Evolutionary conservation across 2,797 vertebrate genomes (phyloP), one percentile per base, ranked within the genome.

Genomic region (Mallotus villosus): DNA sequence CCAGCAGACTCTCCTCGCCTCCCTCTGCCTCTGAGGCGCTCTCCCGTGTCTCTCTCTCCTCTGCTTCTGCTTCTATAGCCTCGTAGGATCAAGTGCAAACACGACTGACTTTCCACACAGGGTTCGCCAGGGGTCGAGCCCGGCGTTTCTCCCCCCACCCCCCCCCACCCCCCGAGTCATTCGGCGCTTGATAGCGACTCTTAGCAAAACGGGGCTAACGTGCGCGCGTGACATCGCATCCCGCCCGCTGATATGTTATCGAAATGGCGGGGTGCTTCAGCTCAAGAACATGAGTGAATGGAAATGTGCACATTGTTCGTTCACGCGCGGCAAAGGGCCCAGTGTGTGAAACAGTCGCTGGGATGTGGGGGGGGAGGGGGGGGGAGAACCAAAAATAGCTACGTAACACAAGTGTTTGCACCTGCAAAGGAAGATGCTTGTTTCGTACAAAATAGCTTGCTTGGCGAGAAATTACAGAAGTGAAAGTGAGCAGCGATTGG

Each of bases 401-500:
- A 0, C 32, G 3, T 34, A 22, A 19, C 63, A 34, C 37, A 41
- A 46, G 21, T 9, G 16, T 32, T 58, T 58, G 73, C 80, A 81
- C 77, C 80, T 81, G 80, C 63, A 74, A 63, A 41, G 68, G 76
- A 81, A 72, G 22, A 64, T 32, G 24, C 32, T 25, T 69, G 62
- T 67, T 53, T 51, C 17, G 9, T 2, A 63, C 49, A 72, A 57
- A 62, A 73, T 73, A 27, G 34, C 32, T 53, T n/a, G 34, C 32
- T 53, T n/a, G 74, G 68, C 71, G 59, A 69, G 41, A 55, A 63
- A 74, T 61, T 58, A 55, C 25, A 76, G 76, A 81, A 81, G 74
- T 81, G 80, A 78, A 76, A 81, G 55, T 62, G 57, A 58, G 19
- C n/a, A 66, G 27, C 27, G 59, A 37, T 25, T 25, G 25, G 66